These are phyloP conservation scores for Calonectris borealis DNA, from an alignment of 2,113 vertebrate species.

Conservation along the genomic window DNA sequence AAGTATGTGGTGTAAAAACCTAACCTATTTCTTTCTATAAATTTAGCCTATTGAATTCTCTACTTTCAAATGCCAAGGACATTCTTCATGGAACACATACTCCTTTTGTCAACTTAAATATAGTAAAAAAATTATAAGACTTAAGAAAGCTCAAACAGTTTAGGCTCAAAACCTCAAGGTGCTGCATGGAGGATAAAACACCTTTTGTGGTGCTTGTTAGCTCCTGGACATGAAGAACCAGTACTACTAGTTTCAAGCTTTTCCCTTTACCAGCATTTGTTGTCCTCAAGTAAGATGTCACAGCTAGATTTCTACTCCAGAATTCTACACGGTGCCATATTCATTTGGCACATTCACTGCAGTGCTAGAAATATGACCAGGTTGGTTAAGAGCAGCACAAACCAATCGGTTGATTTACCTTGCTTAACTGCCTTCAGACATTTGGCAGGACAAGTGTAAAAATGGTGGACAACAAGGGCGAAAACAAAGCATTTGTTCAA, in stretches of 20 bases:
- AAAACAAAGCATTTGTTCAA: constrained; percentile 12
- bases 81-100: neutral
- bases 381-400: neutral
- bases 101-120: neutral
- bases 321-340: neutral
- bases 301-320: neutral
- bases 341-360: neutral
- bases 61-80: neutral
- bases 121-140: neutral
- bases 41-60: neutral
- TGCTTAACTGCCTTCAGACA: neutral
- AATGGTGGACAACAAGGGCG: neutral
- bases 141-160: neutral
- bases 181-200: neutral
- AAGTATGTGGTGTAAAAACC: neutral
- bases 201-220: neutral
- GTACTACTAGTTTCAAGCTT: neutral
- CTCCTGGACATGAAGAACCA: neutral
- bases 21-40: neutral
- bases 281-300: neutral
- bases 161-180: neutral
- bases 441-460: neutral
- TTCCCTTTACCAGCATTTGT: neutral
- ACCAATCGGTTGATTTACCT: constrained; percentile 6
- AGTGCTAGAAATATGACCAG: neutral